Evolutionary conservation across 2,113 vertebrate species (phyloP), one percentile per base, ranked within the genome.

Genomic region (Vombatus ursinus): DNA sequence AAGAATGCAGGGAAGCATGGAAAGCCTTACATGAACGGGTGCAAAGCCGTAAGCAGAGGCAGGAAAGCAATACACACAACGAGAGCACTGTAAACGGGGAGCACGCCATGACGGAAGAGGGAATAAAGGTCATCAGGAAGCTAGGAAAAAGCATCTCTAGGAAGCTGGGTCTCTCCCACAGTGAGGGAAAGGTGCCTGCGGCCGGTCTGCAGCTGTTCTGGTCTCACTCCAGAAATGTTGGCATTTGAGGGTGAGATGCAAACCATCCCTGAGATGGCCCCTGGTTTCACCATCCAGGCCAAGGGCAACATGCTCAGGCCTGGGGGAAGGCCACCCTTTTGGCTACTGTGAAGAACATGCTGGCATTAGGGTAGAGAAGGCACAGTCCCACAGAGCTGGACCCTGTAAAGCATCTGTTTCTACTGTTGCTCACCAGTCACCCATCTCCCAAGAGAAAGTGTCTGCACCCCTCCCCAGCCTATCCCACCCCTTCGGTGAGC

Each of bases 151-250:
- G n/a, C 49, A 8, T 94, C 50, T 52, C 89, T 48, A 92, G 89
- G 89, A 54, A 51, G 48, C 23, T 97, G 53, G 19, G 3, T 16
- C 48, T 4, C 14, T 23, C 12, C 25, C 52, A 50, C 5, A 91
- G 31, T 19, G 37, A 77, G n/a, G 31, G 51, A 8, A 68, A 90
- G 19, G 54, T n/a, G 19, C 48, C 31, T 68, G 26, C 89, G 9
- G 92, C 51, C 49, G 5, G 14, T 25, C 52, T 91, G 12, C 7
- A 61, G 50, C 50, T 49, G 44, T 44, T 44, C 53, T 93, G 84
- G 91, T 96, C 84, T 96, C 68, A 50, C 68, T 92, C 48, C 91
- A 37, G 92, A 95, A 96, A 94, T 14, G 4, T 11, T 25, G 48
- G n/a, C 48, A n/a, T 47, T 89, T 91, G 26, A 52, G 91, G 52